Base-by-base conservation (phyloP, 2,888 invertebrate species). In the Agonopterix alstromeriana region DNA sequence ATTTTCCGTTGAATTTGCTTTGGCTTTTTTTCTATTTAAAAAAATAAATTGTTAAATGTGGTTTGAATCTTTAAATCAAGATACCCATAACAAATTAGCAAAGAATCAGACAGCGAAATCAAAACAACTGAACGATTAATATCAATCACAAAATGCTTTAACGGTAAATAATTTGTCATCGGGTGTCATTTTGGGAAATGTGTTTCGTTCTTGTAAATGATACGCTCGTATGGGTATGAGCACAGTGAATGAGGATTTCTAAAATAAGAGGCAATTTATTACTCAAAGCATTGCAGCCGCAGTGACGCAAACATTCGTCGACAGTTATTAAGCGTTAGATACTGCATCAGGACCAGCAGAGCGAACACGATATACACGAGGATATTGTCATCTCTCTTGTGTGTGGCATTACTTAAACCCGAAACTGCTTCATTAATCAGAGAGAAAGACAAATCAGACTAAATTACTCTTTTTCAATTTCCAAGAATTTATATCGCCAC, bases 251-350 rank as follows among this genome's bases (percentile, higher is more conserved):
- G 84, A 80, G 79, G 67, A 77, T 75, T 81, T 79, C 85, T 86
- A 85, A 87, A 86, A 84, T 86, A 83, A 87, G 84, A 77, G 64
- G 70, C 75, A 73, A 87, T 87, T 83, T 83, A 87, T 86, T 79
- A 85, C 73, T 68, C 69, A 76, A 75, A 77, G 79, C 78, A 75
- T 70, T 75, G 78, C 81, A 75, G 77, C 63, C 73, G 67, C 65
- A 67, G 76, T 82, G 85, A 85, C 82, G 84, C 83, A 82, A 83
- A 83, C 83, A 70, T 67, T 76, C 73, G 82, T 75, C 76, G 87
- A 87, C 87, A 86, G 86, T 77, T 86, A 86, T 84, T 83, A 87
- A 86, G 85, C 77, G 80, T 64, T 80, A 77, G 77, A 77, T 77
- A 73, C 70, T 72, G 76, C 77, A 77, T 69, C 73, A 66, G 75